These are phyloP conservation scores for Pipistrellus kuhlii DNA, from an alignment of 2,797 vertebrate species.

Conservation along the genomic window DNA sequence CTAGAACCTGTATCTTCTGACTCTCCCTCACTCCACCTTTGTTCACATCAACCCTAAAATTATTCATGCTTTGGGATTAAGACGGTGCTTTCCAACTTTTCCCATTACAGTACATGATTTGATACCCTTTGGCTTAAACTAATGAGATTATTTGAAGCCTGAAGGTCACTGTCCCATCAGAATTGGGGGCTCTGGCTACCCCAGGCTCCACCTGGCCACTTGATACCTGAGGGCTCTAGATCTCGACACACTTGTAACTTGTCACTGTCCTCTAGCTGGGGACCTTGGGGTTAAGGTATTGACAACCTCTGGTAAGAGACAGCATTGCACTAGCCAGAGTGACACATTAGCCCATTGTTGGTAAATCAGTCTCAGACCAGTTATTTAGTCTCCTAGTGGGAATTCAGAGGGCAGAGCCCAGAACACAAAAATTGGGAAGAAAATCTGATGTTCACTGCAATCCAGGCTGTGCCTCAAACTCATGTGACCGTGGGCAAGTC, in stretches of 20 bases:
- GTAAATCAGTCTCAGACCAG: slow-evolving; percentile 37
- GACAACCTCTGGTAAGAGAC: background rate
- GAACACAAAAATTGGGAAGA: background rate
- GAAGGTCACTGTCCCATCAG: background rate
- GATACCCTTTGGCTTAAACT: background rate
- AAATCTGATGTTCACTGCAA: slow-evolving; percentile 5
- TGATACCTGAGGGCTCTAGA: background rate
- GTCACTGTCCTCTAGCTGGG: background rate
- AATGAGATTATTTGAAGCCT: background rate
- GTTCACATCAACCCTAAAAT: background rate
- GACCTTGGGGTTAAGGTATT: slow-evolving; percentile 10
- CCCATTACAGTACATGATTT: background rate
- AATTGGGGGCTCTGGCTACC: background rate
- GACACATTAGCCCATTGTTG: slow-evolving; percentile 30
- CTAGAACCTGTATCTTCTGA: background rate
- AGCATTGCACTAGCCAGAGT: background rate
- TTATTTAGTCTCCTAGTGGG: background rate
- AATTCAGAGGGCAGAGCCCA: slow-evolving; percentile 47
- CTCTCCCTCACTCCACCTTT: background rate
- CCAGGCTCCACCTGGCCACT: background rate
- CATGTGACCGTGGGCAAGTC: background rate
- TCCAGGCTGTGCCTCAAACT: background rate
- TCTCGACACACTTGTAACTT: background rate
- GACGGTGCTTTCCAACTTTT: background rate
- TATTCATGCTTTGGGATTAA: background rate